Base-by-base conservation (phyloP, 2,113 vertebrate genomes). In the Cyanoderma ruficeps region DNA sequence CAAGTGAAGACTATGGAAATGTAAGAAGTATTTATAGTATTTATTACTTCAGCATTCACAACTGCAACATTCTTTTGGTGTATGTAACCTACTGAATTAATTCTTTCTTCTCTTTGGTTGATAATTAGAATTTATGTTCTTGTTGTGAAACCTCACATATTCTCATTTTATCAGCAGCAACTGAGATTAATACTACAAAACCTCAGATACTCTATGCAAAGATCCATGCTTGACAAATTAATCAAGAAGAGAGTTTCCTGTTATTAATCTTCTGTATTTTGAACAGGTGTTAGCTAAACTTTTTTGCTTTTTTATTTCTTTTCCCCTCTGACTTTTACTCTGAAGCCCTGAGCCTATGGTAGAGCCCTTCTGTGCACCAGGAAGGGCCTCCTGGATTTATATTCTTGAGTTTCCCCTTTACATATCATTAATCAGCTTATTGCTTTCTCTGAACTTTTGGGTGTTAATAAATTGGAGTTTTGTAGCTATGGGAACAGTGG, bases 121-220 rank as follows among this genome's bases (percentile, higher is more conserved):
- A 49, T 95, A 95, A 95, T 94, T 90, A 55, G 83, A 85, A 95
- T 96, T 91, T 90, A 93, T 90, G 53, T 80, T 87, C 70, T 69
- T 89, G 25, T 71, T 84, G n/a, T 53, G 60, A 77, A 89, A 61
- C 30, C 50, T 94, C 67, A 92, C 35, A 50, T 82, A 65, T 72
- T 85, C 89, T 92, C 47, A 84, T 89, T 92, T 90, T 72, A 93
- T 75, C 86, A 75, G 60, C 37, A 89, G 35, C 44, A 75, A 49
- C 77, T 92, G n/a, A 81, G 71, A 94, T 80, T 78, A 94, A 81
- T 90, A 41, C 30, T 22, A 60, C 31, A 71, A 64, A 91, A 83
- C 6, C 56, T 56, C 17, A 44, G 76, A 64, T 53, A 49, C 22
- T 52, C 42, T 84, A 27, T 90, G 60, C 60, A 84, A 92, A 96